These are phyloP conservation scores for Rhinoptilus africanus DNA, from an alignment of 2,113 vertebrate species.

Conservation along the genomic window DNA sequence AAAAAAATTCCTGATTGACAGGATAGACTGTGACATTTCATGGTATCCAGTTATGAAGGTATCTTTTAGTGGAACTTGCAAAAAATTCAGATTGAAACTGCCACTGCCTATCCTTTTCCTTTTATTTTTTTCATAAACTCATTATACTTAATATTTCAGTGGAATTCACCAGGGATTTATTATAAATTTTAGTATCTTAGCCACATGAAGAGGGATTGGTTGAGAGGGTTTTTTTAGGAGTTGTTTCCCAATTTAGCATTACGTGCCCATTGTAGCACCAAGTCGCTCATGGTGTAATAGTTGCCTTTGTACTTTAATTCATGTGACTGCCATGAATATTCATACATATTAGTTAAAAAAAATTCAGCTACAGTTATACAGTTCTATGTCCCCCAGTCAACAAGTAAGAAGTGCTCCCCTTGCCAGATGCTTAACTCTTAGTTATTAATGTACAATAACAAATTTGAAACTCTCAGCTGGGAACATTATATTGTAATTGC, in stretches of 20 bases:
- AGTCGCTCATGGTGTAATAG: slow-evolving; percentile 36
- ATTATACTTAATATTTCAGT: background rate
- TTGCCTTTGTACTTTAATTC: slow-evolving; percentile 61
- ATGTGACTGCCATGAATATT: slow-evolving; percentile 47
- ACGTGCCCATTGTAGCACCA: background rate
- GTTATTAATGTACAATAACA: slow-evolving; percentile 58
- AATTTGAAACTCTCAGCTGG: slow-evolving; percentile 30
- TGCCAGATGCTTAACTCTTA: slow-evolving; percentile 22
- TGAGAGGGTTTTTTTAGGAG: background rate
- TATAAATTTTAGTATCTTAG: background rate
- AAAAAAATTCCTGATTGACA: background rate
- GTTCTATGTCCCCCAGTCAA: slow-evolving; percentile 9
- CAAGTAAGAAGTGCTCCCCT: background rate
- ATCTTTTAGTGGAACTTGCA: background rate
- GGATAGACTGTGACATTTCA: background rate
- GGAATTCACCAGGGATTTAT: background rate
- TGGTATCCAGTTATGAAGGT: background rate
- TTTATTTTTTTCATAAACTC: background rate
- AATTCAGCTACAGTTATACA: slow-evolving; percentile 5
- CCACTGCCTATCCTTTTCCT: background rate
- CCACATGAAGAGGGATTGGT: background rate
- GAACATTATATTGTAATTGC: slow-evolving; percentile 50
- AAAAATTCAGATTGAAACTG: background rate
- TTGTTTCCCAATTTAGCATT: slow-evolving; percentile 26
- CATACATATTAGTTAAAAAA: slow-evolving; percentile 43